A percentile compares a stretch with the other conserved stretches of the same genome.
phyloP scores from a whole-genome alignment of 2,797 vertebrate species.

The Clangula hyemalis region DNA sequence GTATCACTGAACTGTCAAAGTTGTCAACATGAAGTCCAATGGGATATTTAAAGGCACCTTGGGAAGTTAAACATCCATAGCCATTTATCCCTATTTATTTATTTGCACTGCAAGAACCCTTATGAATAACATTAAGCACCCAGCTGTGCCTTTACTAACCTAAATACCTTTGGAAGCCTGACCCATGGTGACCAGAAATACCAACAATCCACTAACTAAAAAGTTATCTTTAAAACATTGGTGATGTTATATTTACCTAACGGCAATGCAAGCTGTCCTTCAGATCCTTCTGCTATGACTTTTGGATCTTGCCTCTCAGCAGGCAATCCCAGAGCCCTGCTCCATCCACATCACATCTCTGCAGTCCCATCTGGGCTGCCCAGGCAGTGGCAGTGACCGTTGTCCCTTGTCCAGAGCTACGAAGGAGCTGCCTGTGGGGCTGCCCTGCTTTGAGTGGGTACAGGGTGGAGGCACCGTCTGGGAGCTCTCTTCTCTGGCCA shows the following conservation, averaged over 20 bases:
- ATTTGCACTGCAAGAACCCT: background rate
- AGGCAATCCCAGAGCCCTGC: background rate
- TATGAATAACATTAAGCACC: background rate
- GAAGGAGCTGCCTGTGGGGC: rapidly evolving
- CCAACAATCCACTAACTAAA: background rate
- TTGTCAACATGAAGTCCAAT: background rate
- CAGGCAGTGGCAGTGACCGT: background rate
- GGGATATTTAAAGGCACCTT: background rate
- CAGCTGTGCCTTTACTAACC: background rate
- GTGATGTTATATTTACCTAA: background rate
- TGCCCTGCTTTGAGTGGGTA: rapidly evolving
- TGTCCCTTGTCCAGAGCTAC: background rate
- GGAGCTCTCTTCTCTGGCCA: background rate
- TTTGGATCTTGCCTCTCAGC: background rate
- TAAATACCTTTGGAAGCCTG: background rate
- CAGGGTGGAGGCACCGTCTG: background rate
- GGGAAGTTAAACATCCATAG: background rate
- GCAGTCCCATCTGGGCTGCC: background rate
- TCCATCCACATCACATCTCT: background rate
- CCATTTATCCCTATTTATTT: background rate
- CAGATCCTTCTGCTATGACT: background rate
- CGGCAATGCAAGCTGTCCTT: background rate
- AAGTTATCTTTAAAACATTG: background rate
- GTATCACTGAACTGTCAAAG: background rate
- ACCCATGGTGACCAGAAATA: background rate